Percentiles rank a stretch among this genome's conserved stretches.
Evolutionary conservation across 2,113 vertebrate genomes (phyloP).

Genomic region (Spilogale gracilis): DNA sequence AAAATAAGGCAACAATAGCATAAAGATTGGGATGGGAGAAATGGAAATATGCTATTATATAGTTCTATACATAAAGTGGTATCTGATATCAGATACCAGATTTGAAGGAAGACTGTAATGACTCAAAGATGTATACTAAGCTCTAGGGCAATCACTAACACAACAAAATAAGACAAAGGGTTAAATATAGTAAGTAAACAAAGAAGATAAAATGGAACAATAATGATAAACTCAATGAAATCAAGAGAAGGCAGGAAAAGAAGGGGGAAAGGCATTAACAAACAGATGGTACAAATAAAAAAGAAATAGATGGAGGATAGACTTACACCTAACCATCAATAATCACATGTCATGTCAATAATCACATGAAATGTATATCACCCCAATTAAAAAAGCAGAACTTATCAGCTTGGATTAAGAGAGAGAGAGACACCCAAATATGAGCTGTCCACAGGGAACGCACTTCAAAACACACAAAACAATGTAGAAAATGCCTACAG

Average conservation of each 20-base stretch:
- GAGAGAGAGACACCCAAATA: background rate
- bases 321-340: background rate
- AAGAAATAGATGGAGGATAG: background rate
- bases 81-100: background rate
- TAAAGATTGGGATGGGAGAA: background rate
- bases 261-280: background rate
- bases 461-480: background rate
- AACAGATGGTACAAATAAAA: background rate
- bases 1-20: constrained; percentile 1
- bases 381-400: background rate
- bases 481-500: background rate
- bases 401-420: background rate
- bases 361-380: background rate
- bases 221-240: background rate
- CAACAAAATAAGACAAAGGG: background rate
- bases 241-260: background rate
- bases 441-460: background rate
- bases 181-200: background rate
- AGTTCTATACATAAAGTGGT: background rate
- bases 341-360: background rate
- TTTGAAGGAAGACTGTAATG: background rate
- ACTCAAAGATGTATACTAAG: background rate
- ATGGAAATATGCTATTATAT: background rate
- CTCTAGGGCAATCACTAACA: background rate
- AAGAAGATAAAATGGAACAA: background rate